phyloP scores from a whole-genome alignment of 2,888 invertebrate species.

The Pocota personata region DNA sequence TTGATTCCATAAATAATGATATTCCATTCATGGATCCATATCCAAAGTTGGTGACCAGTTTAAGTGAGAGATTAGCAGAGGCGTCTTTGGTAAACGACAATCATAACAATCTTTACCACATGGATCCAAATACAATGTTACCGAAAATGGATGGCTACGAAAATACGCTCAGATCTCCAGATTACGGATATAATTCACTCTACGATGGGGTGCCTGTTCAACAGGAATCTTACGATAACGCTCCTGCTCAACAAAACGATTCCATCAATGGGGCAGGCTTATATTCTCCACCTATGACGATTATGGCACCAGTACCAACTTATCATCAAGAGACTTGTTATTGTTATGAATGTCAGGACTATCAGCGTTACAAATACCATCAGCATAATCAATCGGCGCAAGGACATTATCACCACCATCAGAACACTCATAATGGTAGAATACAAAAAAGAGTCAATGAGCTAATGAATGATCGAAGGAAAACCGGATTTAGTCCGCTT shows the following conservation, averaged over 20 bases:
- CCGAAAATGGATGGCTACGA: constrained; percentile 65
- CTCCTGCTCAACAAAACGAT: constrained; percentile 54
- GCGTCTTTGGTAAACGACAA: constrained; percentile 77
- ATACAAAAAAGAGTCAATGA: constrained; percentile 82
- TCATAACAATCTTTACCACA: constrained; percentile 74
- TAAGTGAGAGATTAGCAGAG: constrained; percentile 81
- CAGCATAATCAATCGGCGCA: constrained; percentile 70
- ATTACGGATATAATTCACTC: constrained; percentile 61
- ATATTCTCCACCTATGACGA: constrained; percentile 75
- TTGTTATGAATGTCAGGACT: constrained; percentile 82
- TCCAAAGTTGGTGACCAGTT: constrained; percentile 81
- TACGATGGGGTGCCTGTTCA: constrained; percentile 57
- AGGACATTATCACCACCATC: constrained; percentile 72
- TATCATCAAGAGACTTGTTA: constrained; percentile 82
- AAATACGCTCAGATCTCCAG: constrained; percentile 61
- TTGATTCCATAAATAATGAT: constrained; percentile 81
- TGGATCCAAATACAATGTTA: constrained; percentile 65
- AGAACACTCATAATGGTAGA: constrained; percentile 80
- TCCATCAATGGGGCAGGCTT: constrained; percentile 52
- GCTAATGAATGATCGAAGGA: constrained; percentile 80
- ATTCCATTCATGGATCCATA: constrained; percentile 82
- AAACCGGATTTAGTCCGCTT: constrained; percentile 80
- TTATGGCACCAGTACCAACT: constrained; percentile 76
- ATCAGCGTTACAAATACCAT: constrained; percentile 77
- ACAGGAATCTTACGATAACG: constrained; percentile 46